Base-by-base conservation (phyloP, 2,113 vertebrate species). In the Esox niger region DNA sequence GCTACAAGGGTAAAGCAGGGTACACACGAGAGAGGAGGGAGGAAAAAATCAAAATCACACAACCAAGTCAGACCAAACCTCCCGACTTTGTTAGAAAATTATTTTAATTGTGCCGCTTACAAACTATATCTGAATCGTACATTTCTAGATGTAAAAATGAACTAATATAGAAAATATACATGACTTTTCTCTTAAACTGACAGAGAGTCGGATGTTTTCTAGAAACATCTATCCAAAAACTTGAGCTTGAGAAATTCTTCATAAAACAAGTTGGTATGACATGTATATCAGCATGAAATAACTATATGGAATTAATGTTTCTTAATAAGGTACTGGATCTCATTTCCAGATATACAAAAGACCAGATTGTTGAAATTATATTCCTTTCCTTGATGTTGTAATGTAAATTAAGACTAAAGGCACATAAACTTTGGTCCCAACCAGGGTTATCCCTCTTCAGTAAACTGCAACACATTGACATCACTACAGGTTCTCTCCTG, bases 401-500 rank as follows among this genome's bases (percentile, higher is more conserved):
- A 52, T 52, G 47, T 6, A 52, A 52, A 52, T 21, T 8, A 52
- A 52, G 21, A 94, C 95, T 94, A 52, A 33, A 93, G 97, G 95
- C 96, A 98, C 96, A 93, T 93, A 93, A 93, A 96, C 94, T 95
- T 98, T 98, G 97, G 96, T 98, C 97, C 96, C 91, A 95, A 93
- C 15, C n/a, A 88, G 93, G 93, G 91, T 90, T 93, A 90, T 92
- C 95, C 93, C 92, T 91, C 92, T 91, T 91, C 27, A 88, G 85
- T 88, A 92, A 93, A 94, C 94, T 90, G 92, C 87, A 92, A 94
- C 91, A 90, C 89, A 88, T 93, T 87, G 86, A 87, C 82, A 85
- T 92, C 92, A 91, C 93, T 94, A 93, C 92, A 91, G 90, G 78
- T 89, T 90, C 87, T 87, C 88, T 86, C 90, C 88, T 91, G 87